phyloP scores from a whole-genome alignment of 2,113 vertebrate species.

The Choloepus hoffmanni region DNA sequence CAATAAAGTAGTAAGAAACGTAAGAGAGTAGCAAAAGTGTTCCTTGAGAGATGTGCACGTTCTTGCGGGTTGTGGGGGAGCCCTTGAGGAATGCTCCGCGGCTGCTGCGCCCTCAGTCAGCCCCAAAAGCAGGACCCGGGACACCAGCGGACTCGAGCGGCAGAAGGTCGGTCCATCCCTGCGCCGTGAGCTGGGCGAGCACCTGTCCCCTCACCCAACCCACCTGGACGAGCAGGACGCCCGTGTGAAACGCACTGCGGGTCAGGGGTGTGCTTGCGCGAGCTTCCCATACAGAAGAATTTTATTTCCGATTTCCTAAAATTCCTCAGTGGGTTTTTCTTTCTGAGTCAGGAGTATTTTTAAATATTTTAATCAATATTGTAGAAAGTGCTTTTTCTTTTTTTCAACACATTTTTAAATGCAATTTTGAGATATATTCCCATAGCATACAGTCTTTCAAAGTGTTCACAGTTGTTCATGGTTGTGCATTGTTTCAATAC shows the following conservation, averaged over 20 bases:
- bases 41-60: not conserved
- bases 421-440: too few species aligned
- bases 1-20: not conserved
- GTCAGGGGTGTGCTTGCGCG: too few species aligned
- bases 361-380: not conserved
- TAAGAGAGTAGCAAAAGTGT: not conserved
- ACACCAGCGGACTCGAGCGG: too few species aligned
- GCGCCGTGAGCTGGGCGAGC: too few species aligned
- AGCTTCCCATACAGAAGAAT: too few species aligned
- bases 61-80: not conserved
- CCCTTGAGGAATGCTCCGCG: not conserved
- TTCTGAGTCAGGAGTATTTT: not conserved
- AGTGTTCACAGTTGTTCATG: too few species aligned
- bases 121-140: not conserved
- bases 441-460: too few species aligned
- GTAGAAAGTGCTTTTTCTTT: not conserved
- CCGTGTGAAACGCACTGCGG: not conserved
- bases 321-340: not conserved
- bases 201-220: too few species aligned
- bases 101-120: not conserved
- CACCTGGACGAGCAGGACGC: not conserved
- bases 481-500: not conserved
- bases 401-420: not conserved
- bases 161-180: too few species aligned
- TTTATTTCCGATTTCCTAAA: not conserved